Base-by-base conservation (phyloP, 30 jellyfish, hydroid and myxozoan species). In the Hydractinia echinata region DNA sequence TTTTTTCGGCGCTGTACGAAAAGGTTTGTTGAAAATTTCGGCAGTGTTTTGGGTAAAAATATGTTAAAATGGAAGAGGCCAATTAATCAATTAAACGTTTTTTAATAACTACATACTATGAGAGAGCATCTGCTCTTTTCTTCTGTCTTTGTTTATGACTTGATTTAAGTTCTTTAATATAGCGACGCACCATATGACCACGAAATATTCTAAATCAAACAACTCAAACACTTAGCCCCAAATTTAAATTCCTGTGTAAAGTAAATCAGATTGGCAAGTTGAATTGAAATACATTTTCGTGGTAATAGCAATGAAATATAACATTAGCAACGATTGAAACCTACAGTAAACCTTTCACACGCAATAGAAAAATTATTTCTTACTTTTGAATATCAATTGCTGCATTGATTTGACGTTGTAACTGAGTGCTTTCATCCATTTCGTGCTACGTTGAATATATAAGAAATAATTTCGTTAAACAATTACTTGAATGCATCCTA, bases 111-210 rank as follows among this genome's bases (percentile, higher is more conserved):
- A 58, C 18, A 20, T 69, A 88, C 96, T 86, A 81, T 53, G 84
- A 90, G 0, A 88, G 21, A 10, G 82, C 73, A 13, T 73, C 85
- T 10, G 89, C 92, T 61, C 93, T 90, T 66, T 85, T 88, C 76
- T 82, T 81, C 61, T 82, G 83, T 53, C 96, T 84, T 51, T 88
- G 93, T 72, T 62, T 83, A 15, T 88, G 93, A 15, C 85, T 64
- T 30, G 61, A 72, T 68, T 77, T 79, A 19, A 82, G 77, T 60
- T 79, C 84, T 20, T 87, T 88, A 54, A 83, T 79, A 68, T 88
- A 88, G 44, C 73, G 78, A 6, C 96, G 88, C 6, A 90, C 96
- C 96, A 88, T 88, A 81, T 88, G 84, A 60, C 96, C 96, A 44
- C 96, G 89, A 67, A 88, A 88, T 52, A 88, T 88, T 61, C 96